Base-by-base conservation (phyloP, 2,797 vertebrate genomes). In the Heterohyrax brucei region DNA sequence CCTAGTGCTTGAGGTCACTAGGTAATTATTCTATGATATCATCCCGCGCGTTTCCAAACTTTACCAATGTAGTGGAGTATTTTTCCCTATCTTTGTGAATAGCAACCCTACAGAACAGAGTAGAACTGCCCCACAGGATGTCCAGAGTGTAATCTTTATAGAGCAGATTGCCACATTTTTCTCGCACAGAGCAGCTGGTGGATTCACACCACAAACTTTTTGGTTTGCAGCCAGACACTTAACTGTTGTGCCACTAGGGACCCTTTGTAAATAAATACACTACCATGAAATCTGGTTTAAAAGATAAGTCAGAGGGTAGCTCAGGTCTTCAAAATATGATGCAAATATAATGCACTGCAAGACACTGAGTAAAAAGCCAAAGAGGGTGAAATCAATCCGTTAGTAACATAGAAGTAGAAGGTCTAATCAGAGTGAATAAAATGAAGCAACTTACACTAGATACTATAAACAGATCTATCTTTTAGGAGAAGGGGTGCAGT, bases 241-340 rank as follows among this genome's bases (percentile, higher is more conserved):
- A 19, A 21, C 68, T 4, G 21, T 24, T 72, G n/a, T 19, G 16
- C n/a, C 33, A 33, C n/a, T 18, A 72, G 68, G 68, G n/a, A n/a
- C 19, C n/a, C 77, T 95, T 64, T 91, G 82, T 92, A 76, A 93
- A 79, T 78, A 94, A 95, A 76, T 19, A 61, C 0, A 0, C 39
- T 77, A 66, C 86, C 70, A 70, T 87, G 68, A 95, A 94, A 91
- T 86, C 75, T 78, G 72, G 64, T 92, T 94, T 79, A 80, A 96
- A 93, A 92, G 39, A 76, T 79, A 83, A 81, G 82, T 77, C 83
- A 94, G 89, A 97, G 88, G 82, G 78, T 87, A 96, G 53, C 46
- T 86, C 48, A 46, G 96, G 48, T 76, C 73, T 85, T 95, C 56
- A 95, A 87, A 93, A 93, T 70, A 92, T 72, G 9, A 10, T 24